Base-by-base conservation (phyloP, 2,113 vertebrate genomes). In the Nesospiza acunhae region DNA sequence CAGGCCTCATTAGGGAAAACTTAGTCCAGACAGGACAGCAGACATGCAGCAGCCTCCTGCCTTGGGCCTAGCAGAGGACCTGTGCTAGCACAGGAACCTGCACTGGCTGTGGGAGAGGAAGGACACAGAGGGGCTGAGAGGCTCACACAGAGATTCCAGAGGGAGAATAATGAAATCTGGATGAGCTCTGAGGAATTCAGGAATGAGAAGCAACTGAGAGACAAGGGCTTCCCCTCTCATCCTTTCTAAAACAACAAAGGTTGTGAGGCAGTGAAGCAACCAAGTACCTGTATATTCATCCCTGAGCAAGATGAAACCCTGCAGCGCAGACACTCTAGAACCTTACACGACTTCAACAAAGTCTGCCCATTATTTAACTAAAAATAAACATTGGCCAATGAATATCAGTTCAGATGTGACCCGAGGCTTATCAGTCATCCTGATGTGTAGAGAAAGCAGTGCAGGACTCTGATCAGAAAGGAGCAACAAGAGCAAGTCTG, bases 401-500 rank as follows among this genome's bases (percentile, higher is more conserved):
- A 67, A 41, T 37, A 87, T 1, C 13, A 75, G 49, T 55, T 58
- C 31, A 84, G 70, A 39, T 22, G 10, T 52, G 62, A 83, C 75
- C 62, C 0, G 1, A 85, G 21, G 35, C 13, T 72, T 76, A 30
- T 58, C 80, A 87, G 37, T 50, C 68, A 58, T 70, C 55, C 46
- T 63, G 46, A 33, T 37, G 39, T 1, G 20, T 6, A 84, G 30
- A 67, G 24, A 47, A 74, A 75, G 35, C 68, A 78, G 35, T 9
- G 30, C 68, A 86, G 86, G 73, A 64, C 79, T 66, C 18, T 37
- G 82, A 90, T 77, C 85, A 83, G 85, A 92, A 94, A 93, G 72
- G 70, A 90, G 67, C 87, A 95, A 83, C 63, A 88, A 60, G 62
- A 88, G 58, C 82, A 86, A 77, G 85, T 85, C 88, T 94, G 67